Percentiles rank a stretch among this genome's conserved stretches.
These are phyloP conservation scores for Girardinus metallicus DNA, from an alignment of 2,797 vertebrate species.

Conservation along the genomic window DNA sequence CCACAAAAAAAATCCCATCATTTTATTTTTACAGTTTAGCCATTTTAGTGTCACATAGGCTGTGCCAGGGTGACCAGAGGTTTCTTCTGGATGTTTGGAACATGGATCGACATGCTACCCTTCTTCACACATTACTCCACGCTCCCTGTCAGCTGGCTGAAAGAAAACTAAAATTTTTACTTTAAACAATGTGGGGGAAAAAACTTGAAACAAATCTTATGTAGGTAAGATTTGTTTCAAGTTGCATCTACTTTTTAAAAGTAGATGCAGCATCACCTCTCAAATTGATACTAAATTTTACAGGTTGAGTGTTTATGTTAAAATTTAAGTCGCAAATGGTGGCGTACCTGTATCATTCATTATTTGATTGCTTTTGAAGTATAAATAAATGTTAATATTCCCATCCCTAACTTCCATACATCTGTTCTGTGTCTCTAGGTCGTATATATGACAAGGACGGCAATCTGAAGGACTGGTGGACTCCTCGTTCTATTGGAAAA, in stretches of 20 bases:
- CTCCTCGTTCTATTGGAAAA: conserved; percentile 83
- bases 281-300: background rate
- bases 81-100: background rate
- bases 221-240: no score
- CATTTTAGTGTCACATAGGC: background rate
- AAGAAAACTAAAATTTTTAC: no score
- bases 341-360: background rate
- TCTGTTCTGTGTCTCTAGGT: conserved; percentile 74
- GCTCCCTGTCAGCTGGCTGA: no score
- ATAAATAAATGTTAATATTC: background rate
- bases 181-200: no score
- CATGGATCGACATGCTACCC: background rate
- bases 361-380: background rate
- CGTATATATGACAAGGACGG: conserved; percentile 95
- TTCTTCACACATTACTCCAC: no score
- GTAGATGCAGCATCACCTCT: background rate
- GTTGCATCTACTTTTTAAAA: no score
- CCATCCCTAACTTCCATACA: background rate
- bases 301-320: no score
- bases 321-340: background rate
- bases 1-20: background rate
- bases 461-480: conserved; percentile 96
- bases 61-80: background rate
- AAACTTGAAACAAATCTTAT: background rate
- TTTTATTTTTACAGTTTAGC: background rate